Evolutionary conservation across 2,113 vertebrate species (phyloP).

Genomic region (Bubalus kerabau): DNA sequence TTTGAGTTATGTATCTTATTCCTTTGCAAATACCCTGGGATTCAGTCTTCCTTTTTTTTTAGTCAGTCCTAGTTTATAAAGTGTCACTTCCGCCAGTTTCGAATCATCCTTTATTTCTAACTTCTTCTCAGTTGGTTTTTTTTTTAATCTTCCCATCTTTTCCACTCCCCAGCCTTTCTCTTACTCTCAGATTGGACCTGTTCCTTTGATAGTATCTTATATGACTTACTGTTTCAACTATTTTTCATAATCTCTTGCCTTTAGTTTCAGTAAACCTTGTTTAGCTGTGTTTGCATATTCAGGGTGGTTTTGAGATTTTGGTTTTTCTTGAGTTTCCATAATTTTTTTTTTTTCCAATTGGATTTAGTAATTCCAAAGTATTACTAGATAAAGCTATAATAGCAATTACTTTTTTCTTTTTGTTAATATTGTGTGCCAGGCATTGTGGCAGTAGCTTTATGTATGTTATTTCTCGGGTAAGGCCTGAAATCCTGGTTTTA

Average conservation of each 20-base stretch:
- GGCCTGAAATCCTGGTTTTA: not conserved
- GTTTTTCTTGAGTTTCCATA: conserved; percentile 27
- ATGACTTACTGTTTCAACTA: not conserved
- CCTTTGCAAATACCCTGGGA: not conserved
- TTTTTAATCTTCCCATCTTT: not conserved
- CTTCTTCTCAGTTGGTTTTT: not conserved
- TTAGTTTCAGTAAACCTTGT: conserved; percentile 22
- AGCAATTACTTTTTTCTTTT: not conserved
- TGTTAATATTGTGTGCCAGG: not conserved
- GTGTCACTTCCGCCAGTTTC: not conserved
- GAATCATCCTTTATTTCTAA: conserved; percentile 1
- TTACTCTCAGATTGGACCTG: not conserved
- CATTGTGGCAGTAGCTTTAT: not conserved
- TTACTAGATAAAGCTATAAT: not conserved
- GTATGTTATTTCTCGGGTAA: not conserved
- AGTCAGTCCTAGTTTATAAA: not conserved
- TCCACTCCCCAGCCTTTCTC: not conserved
- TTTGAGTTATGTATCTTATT: not conserved
- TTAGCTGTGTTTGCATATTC: not conserved
- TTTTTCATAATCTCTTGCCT: not conserved
- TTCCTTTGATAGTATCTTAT: not conserved
- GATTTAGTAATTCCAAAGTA: not conserved
- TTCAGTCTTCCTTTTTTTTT: not conserved
- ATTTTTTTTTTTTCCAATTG: not conserved
- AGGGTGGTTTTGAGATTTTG: not conserved